A percentile compares a stretch with the other conserved stretches of the same genome.
Conservation (phyloP, 2,888 invertebrate genomes). For the Habrosyne pyritoides region DNA sequence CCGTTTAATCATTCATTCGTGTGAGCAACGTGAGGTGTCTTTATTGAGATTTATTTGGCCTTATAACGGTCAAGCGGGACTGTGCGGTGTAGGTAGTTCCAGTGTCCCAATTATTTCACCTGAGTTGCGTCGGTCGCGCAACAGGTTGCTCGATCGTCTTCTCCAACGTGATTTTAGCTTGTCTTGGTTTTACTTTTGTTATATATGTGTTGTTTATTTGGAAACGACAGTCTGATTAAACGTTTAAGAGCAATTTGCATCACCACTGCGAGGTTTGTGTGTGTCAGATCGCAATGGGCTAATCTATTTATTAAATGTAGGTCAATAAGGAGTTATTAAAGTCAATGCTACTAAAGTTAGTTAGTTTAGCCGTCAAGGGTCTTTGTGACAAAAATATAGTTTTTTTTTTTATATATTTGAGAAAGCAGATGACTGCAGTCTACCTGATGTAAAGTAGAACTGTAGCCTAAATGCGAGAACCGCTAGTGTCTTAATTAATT, state of each 20-base stretch:
- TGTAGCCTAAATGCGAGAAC: too few relatives aligned
- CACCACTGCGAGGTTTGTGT: too few relatives aligned
- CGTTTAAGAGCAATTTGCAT: background rate
- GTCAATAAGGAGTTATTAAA: too few relatives aligned
- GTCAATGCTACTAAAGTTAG: too few relatives aligned
- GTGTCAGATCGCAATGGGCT: too few relatives aligned
- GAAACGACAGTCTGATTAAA: background rate
- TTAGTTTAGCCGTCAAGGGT: too few relatives aligned
- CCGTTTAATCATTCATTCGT: slow-evolving; percentile 79
- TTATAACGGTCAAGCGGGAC: slow-evolving; percentile 55
- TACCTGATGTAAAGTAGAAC: too few relatives aligned
- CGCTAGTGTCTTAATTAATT: too few relatives aligned
- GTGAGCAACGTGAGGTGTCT: slow-evolving; percentile 51
- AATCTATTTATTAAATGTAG: too few relatives aligned
- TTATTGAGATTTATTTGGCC: slow-evolving; percentile 75
- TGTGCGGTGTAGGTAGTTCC: slow-evolving; percentile 19
- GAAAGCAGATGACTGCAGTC: too few relatives aligned
- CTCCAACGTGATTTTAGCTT: background rate
- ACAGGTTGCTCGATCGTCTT: slow-evolving; percentile 9
- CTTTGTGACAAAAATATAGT: too few relatives aligned
- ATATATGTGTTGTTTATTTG: background rate
- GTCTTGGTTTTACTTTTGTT: background rate
- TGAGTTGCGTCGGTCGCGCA: slow-evolving; percentile 16
- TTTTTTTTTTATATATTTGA: too few relatives aligned
- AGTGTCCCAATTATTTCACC: slow-evolving; percentile 9